Percentiles rank a stretch among this genome's conserved stretches.
phyloP scores from a whole-genome alignment of 2,888 invertebrate genomes.

The Leptothorax acervorum region DNA sequence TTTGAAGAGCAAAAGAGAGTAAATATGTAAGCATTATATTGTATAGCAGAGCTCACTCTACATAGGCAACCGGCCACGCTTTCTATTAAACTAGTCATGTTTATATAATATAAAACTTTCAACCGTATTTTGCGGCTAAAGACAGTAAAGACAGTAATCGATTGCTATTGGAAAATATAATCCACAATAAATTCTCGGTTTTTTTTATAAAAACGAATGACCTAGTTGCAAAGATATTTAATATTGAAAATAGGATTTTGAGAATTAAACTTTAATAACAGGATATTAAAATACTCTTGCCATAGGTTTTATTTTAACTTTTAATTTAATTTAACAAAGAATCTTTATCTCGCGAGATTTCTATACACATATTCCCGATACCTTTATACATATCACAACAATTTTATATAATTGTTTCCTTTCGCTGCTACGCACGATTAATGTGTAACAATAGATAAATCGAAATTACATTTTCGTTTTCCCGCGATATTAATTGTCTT shows the following conservation, averaged over 20 bases:
- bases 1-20: not conserved
- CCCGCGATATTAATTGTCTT: constrained; percentile 12
- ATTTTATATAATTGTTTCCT: constrained; percentile 10
- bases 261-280: not conserved
- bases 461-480: constrained; percentile 31
- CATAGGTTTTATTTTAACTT: not conserved
- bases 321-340: constrained; percentile 11
- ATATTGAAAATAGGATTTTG: not conserved
- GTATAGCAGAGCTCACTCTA: too few relatives aligned
- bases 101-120: not conserved
- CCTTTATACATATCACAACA: not conserved
- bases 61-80: not conserved
- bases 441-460: constrained; percentile 12
- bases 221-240: not conserved
- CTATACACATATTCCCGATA: not conserved
- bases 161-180: constrained; percentile 20
- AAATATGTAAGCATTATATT: not conserved
- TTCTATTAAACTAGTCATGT: not conserved
- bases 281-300: not conserved
- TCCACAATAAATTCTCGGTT: not conserved
- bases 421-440: not conserved
- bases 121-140: not conserved
- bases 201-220: not conserved
- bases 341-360: constrained; percentile 3
- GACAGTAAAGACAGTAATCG: not conserved